Base-by-base conservation (phyloP, 2,888 invertebrate species). In the Metacarcinus magister region DNA sequence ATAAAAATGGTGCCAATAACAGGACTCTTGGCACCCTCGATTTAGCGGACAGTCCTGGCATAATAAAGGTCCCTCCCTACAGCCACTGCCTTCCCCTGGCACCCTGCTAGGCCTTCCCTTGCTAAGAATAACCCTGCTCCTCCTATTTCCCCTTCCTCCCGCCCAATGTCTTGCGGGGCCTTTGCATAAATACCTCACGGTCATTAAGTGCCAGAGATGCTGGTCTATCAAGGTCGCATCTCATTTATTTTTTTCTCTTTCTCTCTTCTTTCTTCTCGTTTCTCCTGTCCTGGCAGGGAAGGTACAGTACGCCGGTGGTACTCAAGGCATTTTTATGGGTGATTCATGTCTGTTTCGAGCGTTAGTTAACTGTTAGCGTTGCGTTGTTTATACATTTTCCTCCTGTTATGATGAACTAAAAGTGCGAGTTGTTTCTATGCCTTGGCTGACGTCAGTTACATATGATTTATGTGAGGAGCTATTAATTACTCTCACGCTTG, bases 21-120 rank as follows among this genome's bases (percentile, higher is more conserved):
- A 87, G 39, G 39, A 87, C 32, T 39, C 32, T 87, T 87, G 87
- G 87, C 87, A 39, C 87, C 39, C 32, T 39, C 87, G 87, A 87
- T 39, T 87, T 87, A 87, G 87, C 87, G 28, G n/a, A 87, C 87
- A 87, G 39, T 87, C 87, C 87, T 87, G 87, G 87, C 91, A 46
- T 48, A 44, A 32, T n/a, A 16, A 0, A 75, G 28, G 75, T 89
- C 39, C 28, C 39, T n/a, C 60, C 54, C 28, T 28, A 46, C 13
- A 13, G 28, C 54, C 92, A 28, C 28, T 16, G 48, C 54, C n/a
- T 54, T 54, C 8, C 32, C 54, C 54, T 32, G 3, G 23, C 32
- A 7, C 44, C 91, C 28, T 32, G 19, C 91, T 28, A 16, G 8
- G 32, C 44, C 43, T 43, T 44, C 43, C 91, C 39, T 39, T 92